Base-by-base conservation (phyloP, 2,113 vertebrate species). In the Machaerirhynchus nigripectus region DNA sequence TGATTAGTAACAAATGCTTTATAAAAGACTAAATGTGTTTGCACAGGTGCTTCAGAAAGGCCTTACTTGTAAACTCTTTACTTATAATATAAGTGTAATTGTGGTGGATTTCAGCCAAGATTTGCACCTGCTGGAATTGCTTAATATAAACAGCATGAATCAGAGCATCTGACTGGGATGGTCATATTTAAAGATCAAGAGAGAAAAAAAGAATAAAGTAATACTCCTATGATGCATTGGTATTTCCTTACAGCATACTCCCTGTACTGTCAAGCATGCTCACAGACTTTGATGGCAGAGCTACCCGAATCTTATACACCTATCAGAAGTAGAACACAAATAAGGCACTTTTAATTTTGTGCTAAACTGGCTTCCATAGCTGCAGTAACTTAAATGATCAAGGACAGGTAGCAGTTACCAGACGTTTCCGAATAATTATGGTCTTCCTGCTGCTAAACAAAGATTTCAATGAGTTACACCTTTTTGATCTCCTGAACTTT, bases 101-200 rank as follows among this genome's bases (percentile, higher is more conserved):
- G n/a, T 61, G 39, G 65, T 89, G 85, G 63, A 68, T 85, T 79
- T 44, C 40, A 93, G 88, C 75, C 88, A 92, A 90, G 79, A 80
- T 46, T 86, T 83, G 79, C 82, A 95, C 78, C 82, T 94, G 75
- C 75, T 94, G 78, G 53, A 93, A 80, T 35, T 90, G 20, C 40
- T 90, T 68, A 80, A 85, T 82, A 93, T 69, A 92, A 82, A 68
- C 59, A 93, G 57, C 9, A 65, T 65, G 46, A 86, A 93, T 31
- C 17, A 88, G 59, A 91, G 86, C 33, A 86, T 70, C 75, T 83
- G 71, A 77, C 37, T 80, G 57, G 14, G 44, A 7, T 87, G n/a
- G 17, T 92, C n/a, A 39, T 33, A 63, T 77, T 65, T 70, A 94
- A 79, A 80, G 63, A 88, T 22, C 7, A 59, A 53, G 65, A 39